Base-by-base conservation (phyloP, 2,113 vertebrate species). In the Archilochus colubris region DNA sequence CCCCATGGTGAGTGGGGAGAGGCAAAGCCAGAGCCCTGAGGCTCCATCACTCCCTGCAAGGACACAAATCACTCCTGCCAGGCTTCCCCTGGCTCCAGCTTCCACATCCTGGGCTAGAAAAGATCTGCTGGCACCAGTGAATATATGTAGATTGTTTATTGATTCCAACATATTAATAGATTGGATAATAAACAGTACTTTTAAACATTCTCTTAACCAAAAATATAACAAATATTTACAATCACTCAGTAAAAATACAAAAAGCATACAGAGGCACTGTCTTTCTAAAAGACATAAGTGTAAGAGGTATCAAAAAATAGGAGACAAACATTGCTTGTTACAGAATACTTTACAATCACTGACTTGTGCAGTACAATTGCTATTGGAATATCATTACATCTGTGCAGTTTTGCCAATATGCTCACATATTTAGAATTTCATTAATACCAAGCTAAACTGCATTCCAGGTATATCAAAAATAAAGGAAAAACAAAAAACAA, bases 201-300 rank as follows among this genome's bases (percentile, higher is more conserved):
- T 98, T 98, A 98, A 98, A 99, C 98, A 99, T 99, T 99, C 98
- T 99, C 97, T 99, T 99, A 98, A 99, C 99, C 98, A 99, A 99
- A 98, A 99, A 99, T 99, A 99, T 98, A 99, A 99, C 99, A 99
- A 99, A 97, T 99, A 99, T 99, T 98, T 99, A 99, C 99, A 99
- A 97, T 98, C 98, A 99, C 95, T 98, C 97, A 96, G 97, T 99
- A 99, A 98, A 99, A 99, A 98, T 98, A 99, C 98, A 99, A 99
- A 99, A 99, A 98, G 98, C 98, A 97, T 99, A 99, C 98, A 98
- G 98, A 98, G 98, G 98, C 98, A 98, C 89, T 98, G 99, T 99
- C 99, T 99, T 99, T 99, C 98, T 99, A 98, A 99, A 99, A 99
- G 99, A 99, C 99, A 98, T 99, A 99, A 99, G 98, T 98, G 95